Evolutionary conservation across 2,113 vertebrate genomes (phyloP).

Genomic region (Nibea albiflora): DNA sequence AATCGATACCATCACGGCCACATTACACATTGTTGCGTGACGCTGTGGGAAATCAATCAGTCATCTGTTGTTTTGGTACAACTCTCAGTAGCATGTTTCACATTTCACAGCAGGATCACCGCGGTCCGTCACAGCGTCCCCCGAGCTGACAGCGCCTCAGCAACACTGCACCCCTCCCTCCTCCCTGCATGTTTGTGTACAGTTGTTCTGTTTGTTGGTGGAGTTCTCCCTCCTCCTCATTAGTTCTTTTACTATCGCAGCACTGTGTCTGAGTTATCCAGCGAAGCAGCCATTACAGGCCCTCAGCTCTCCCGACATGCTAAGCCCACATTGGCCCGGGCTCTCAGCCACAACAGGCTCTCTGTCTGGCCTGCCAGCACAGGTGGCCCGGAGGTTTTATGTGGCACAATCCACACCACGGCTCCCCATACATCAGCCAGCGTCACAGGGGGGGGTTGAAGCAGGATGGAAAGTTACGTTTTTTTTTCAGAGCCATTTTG

Average conservation of each 20-base stretch:
- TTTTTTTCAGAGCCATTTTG: slow-evolving; percentile 6
- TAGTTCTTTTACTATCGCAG: slow-evolving; percentile 42
- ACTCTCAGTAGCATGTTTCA: slow-evolving; percentile 10
- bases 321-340: slow-evolving; percentile 37
- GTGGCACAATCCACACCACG: slow-evolving; percentile 25
- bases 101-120: not conserved
- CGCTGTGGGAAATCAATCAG: slow-evolving; percentile 13
- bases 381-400: slow-evolving; percentile 52
- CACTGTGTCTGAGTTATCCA: slow-evolving; percentile 24
- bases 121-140: fast-evolving
- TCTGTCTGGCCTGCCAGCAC: slow-evolving; percentile 59
- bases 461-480: slow-evolving; percentile 20
- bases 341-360: slow-evolving; percentile 51
- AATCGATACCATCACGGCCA: not conserved
- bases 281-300: slow-evolving; percentile 30
- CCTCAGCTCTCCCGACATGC: slow-evolving; percentile 23
- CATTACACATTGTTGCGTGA: not conserved
- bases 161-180: not conserved
- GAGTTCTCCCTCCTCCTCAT: slow-evolving; percentile 3
- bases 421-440: slow-evolving; percentile 37
- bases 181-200: not conserved
- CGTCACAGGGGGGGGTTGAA: not conserved
- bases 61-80: slow-evolving; percentile 11
- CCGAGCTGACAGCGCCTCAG: slow-evolving; percentile 7
- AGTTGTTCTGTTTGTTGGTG: slow-evolving; percentile 17